These are phyloP conservation scores for Hipparchia semele DNA, from an alignment of 2,888 invertebrate species.

Conservation along the genomic window DNA sequence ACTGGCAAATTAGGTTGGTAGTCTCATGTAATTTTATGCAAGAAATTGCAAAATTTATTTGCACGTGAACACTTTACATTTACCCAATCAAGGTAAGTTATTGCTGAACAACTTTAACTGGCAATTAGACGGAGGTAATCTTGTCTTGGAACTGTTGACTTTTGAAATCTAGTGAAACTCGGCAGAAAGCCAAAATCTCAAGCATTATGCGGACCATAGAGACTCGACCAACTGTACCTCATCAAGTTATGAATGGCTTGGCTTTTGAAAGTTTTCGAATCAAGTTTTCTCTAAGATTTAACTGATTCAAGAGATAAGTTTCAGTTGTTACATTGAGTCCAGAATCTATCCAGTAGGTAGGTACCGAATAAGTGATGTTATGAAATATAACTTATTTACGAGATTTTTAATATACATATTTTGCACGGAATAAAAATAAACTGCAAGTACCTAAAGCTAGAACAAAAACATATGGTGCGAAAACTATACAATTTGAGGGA, in stretches of 20 bases:
- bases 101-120: neutral
- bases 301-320: neutral
- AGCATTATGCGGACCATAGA: conserved; percentile 1
- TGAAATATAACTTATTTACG: too few relatives aligned
- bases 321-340: neutral
- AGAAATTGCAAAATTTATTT: too few relatives aligned
- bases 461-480: too few relatives aligned
- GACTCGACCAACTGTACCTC: conserved; percentile 1
- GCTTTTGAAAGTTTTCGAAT: neutral
- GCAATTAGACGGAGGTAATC: conserved; percentile 2
- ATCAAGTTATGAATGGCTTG: neutral
- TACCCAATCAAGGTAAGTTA: conserved; percentile 3
- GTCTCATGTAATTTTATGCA: too few relatives aligned
- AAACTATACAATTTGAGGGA: too few relatives aligned
- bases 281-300: too few relatives aligned
- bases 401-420: too few relatives aligned
- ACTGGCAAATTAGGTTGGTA: too few relatives aligned
- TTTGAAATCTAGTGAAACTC: conserved; percentile 8
- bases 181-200: conserved; percentile 8
- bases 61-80: neutral
- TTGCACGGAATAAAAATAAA: too few relatives aligned
- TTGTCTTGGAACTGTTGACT: neutral
- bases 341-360: too few relatives aligned
- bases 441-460: too few relatives aligned
- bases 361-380: too few relatives aligned